A percentile compares a stretch with the other conserved stretches of the same genome.
These are phyloP conservation scores for Netelia virgata DNA, from an alignment of 2,888 invertebrate species.

Conservation along the genomic window DNA sequence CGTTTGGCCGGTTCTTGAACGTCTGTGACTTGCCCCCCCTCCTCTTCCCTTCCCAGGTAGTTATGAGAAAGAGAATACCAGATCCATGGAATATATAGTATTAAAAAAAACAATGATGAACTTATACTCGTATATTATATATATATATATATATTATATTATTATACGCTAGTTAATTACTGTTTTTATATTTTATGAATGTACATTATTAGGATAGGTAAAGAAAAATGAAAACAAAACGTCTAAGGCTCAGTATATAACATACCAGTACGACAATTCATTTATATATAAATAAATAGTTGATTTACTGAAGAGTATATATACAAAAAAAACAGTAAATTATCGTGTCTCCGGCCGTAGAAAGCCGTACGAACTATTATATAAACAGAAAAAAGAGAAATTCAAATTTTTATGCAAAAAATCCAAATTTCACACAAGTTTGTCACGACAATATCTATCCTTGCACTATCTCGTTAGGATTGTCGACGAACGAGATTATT, in stretches of 20 bases:
- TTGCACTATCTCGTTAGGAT: slow-evolving; percentile 20
- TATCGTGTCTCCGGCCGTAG: slow-evolving; percentile 41
- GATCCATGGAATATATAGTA: slow-evolving; percentile 72
- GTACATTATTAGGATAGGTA: slow-evolving; percentile 69
- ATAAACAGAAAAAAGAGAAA: slow-evolving; percentile 67
- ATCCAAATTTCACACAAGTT: slow-evolving; percentile 37
- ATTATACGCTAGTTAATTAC: slow-evolving; percentile 73
- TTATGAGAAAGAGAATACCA: slow-evolving; percentile 60
- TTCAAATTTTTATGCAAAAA: slow-evolving; percentile 68
- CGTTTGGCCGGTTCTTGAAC: slow-evolving; percentile 76
- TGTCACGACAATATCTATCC: slow-evolving; percentile 22
- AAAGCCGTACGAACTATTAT: slow-evolving; percentile 46
- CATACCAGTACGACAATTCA: slow-evolving; percentile 50
- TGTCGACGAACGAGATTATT: slow-evolving; percentile 32
- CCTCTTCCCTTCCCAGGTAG: slow-evolving; percentile 54
- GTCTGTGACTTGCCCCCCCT: slow-evolving; percentile 74
- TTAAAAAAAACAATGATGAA: slow-evolving; percentile 69
- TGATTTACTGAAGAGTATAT: slow-evolving; percentile 60
- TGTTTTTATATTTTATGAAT: slow-evolving; percentile 80
- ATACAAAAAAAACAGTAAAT: slow-evolving; percentile 57
- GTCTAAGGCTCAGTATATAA: slow-evolving; percentile 53
- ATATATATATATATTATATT: slow-evolving; percentile 64
- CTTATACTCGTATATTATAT: slow-evolving; percentile 71
- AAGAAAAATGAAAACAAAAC: slow-evolving; percentile 58
- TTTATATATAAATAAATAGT: slow-evolving; percentile 32